Evolutionary conservation across 2,797 vertebrate species (phyloP), one percentile per base, ranked within the genome.

Genomic region (Alca torda): DNA sequence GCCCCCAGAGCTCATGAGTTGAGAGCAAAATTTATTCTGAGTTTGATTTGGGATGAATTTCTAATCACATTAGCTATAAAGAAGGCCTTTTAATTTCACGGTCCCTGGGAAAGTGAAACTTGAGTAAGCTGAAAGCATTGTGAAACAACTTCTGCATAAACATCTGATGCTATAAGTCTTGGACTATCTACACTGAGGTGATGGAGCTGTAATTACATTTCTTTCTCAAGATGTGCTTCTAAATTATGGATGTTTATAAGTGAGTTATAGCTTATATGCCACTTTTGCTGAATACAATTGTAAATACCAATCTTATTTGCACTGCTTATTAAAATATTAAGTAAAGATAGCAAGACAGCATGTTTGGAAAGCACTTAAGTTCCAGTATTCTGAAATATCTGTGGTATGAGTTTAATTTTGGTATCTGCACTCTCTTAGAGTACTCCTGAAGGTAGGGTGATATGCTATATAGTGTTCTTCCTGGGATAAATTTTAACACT

Each of bases 51-150:
- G 77, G 53, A 74, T 72, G 13, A 74, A 69, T 91, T 92, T 85
- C 81, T 95, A 69, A 95, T 91, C 81, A 48, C 46, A 54, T 85
- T 89, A 72, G 75, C 37, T 89, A 26, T 81, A 68, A 91, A 93
- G 68, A 53, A 78, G 73, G 84, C 24, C 50, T 92, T 93, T 91
- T 87, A 92, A 94, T 94, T 92, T 95, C 83, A 93, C 0, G 0
- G 70, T 90, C 70, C 30, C 57, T 89, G 69, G 76, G 73, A 96
- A 91, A 83, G 65, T 78, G 84, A 79, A 93, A 89, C 26, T 74
- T 83, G 45, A 63, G 23, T 75, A 89, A 83, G 15, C 57, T 45
- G 84, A 75, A 84, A 80, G 28, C 9, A 26, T 81, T 92, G 72
- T 75, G 68, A 84, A 96, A 85, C 39, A 72, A n/a, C 63, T 74